These are phyloP conservation scores for Drosophila orosa DNA, from an alignment of 1,140 invertebrate genomes.

Conservation along the genomic window DNA sequence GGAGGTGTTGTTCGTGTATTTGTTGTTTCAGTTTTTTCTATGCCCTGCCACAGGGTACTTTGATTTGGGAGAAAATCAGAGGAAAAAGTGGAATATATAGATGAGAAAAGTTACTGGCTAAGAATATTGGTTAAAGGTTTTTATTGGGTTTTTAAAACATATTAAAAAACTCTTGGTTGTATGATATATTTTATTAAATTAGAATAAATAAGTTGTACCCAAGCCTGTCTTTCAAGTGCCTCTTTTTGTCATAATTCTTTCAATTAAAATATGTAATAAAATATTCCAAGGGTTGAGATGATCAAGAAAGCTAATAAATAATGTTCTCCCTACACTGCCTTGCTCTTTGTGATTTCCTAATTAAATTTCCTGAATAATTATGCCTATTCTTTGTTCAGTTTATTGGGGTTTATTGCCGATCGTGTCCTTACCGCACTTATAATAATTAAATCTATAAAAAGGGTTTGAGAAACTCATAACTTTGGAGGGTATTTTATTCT, in stretches of 20 bases:
- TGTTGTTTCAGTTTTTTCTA: conserved; percentile 32
- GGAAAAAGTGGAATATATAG: neutral
- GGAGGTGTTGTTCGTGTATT: conserved; percentile 64
- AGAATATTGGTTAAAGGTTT: neutral
- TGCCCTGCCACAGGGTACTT: conserved; percentile 12
- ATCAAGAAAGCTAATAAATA: neutral
- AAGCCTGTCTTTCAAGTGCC: neutral
- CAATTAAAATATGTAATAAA: neutral
- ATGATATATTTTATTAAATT: neutral
- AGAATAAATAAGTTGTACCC: too few relatives aligned
- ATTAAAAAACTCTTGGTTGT: neutral
- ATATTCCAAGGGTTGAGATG: neutral
- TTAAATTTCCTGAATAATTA: neutral
- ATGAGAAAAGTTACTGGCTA: neutral
- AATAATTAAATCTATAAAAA: neutral
- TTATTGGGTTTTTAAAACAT: neutral
- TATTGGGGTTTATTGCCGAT: neutral
- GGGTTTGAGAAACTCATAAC: neutral
- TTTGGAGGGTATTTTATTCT: conserved; percentile 13
- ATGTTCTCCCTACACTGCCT: neutral
- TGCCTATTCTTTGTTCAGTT: neutral
- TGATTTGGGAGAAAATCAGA: neutral
- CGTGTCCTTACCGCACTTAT: conserved; percentile 1
- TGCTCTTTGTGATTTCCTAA: neutral
- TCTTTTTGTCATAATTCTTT: neutral